Evolutionary conservation across 2,797 vertebrate genomes (phyloP).

Genomic region (Garrulus glandarius): DNA sequence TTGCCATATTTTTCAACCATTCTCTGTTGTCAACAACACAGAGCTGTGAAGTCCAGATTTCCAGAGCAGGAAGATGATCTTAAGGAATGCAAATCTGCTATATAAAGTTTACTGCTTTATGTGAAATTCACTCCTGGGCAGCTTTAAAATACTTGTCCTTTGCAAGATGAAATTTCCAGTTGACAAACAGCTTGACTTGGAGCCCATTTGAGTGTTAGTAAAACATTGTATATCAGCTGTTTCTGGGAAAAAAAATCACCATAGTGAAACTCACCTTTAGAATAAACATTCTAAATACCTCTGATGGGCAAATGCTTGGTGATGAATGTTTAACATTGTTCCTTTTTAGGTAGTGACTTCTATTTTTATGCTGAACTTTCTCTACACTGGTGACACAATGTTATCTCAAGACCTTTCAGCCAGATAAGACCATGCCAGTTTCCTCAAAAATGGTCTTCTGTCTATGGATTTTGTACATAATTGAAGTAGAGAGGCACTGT

Average conservation of each 20-base stretch:
- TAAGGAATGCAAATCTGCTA: not conserved
- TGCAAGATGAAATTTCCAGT: not conserved
- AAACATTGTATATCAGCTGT: not conserved
- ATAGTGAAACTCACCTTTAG: not conserved
- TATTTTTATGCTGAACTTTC: conserved; percentile 51
- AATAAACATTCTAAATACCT: not conserved
- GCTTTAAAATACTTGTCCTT: not conserved
- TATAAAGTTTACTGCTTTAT: not conserved
- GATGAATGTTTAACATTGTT: not conserved
- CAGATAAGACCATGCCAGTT: not conserved
- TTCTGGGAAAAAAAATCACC: not conserved
- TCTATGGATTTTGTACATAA: not conserved
- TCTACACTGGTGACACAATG: conserved; percentile 9
- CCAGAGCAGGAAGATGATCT: not conserved
- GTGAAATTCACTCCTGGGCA: not conserved
- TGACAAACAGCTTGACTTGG: not conserved
- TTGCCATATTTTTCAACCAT: not conserved
- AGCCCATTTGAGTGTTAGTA: not conserved
- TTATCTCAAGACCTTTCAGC: conserved; percentile 39
- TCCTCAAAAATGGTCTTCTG: not conserved
- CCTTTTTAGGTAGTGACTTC: not conserved
- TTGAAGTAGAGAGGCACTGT: not conserved
- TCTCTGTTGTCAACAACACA: not conserved
- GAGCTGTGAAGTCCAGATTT: not conserved
- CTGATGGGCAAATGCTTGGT: not conserved